Base-by-base conservation (phyloP, 2,113 vertebrate species). In the Uria aalge region DNA sequence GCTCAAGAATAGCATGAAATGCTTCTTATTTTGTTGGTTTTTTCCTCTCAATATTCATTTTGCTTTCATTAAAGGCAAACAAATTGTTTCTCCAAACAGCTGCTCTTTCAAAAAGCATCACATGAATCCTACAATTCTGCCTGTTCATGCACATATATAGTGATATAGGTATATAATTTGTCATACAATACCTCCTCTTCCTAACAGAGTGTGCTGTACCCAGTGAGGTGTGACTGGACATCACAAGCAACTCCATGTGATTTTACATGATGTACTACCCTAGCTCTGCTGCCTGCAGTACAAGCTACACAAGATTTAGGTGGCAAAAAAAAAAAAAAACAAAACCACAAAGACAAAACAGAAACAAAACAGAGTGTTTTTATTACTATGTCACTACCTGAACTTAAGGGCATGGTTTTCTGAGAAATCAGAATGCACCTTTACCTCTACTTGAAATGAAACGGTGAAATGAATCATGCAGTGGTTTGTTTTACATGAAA, bases 151-250 rank as follows among this genome's bases (percentile, higher is more conserved):
- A 81, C 40, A 83, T 53, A 80, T 55, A 52, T 36, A 85, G 24
- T 41, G 48, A 90, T 75, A 79, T 2, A 82, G 41, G 72, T 50
- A 71, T 2, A 68, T 41, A 48, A 90, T 83, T 96, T 79, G 36
- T 74, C 45, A 86, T 91, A 76, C 53, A 73, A 15, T 52, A 62
- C 69, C 32, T 88, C 79, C 81, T 73, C 30, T 53, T 94, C n/a
- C 89, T 89, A 87, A 89, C 53, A 95, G 59, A 78, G 40, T 66
- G n/a, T 62, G 45, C 59, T 78, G 40, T 76, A 83, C 41, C 84
- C 85, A 81, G 59, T 94, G 83, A 96, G 55, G 47, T 92, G 82
- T 96, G 92, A 97, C 93, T 94, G 95, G 92, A 94, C 86, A 97
- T 96, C 92, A 92, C 32, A 85, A 97, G 66, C 22, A 78, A n/a